Evolutionary conservation across 2,888 invertebrate genomes (phyloP), one percentile per base, ranked within the genome.

Genomic region (Phalangium opilio): DNA sequence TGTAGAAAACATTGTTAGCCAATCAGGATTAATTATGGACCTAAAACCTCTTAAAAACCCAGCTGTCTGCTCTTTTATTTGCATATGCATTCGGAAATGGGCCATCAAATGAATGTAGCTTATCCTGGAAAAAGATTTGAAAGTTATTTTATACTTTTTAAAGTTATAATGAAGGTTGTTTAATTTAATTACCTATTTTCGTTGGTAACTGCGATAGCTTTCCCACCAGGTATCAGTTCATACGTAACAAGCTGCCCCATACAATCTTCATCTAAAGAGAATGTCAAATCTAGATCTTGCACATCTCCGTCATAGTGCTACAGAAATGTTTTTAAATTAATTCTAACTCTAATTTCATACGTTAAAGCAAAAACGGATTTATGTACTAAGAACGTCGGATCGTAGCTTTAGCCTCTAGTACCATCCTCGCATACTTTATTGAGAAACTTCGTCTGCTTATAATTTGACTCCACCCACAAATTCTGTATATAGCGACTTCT

Each of bases 31-130:
- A 47, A 96, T 84, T 48, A 98, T 84, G 4, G 91, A 84, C 54
- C 90, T 77, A 64, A 98, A 98, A 2, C 96, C 98, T 60, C 83
- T 80, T 55, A 95, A 90, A 64, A 99, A 98, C 7, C 95, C 90
- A 41, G 82, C 78, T 0, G 93, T 91, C 69, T 99, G 98, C 57
- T 95, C 90, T 62, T 85, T 84, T 55, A 98, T 98, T 71, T 96
- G 96, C 8, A 84, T 81, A 65, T 95, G 89, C 87, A 99, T 95
- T 54, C 93, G 80, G 67, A 95, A 96, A 68, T 93, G 90, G 0
- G 98, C 98, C 89, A 93, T 91, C 62, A 89, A 73, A 67, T 98
- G 98, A 45, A 98, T 90, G 66, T 99, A 98, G 63, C 89, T 86
- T 58, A 99, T 93, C 70, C 87, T 87, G 67, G 47, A 74, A 58